phyloP scores from a whole-genome alignment of 2,113 vertebrate species.

The Piprites chloris region DNA sequence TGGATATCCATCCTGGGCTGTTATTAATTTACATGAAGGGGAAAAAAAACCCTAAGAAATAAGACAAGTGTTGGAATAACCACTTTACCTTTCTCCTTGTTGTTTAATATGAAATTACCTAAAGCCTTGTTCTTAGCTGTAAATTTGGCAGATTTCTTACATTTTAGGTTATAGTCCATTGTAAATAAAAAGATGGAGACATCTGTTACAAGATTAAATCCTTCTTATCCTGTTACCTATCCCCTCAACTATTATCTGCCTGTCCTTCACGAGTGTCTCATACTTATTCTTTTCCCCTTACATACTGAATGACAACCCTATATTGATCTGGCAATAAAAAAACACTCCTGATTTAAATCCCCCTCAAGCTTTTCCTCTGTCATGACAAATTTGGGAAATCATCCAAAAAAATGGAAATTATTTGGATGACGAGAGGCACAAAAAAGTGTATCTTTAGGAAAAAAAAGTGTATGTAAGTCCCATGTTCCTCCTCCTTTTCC shows the following conservation, averaged over 20 bases:
- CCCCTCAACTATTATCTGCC: not conserved
- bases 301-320: not conserved
- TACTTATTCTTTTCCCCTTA: not conserved
- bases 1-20: not conserved
- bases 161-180: not conserved
- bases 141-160: not conserved
- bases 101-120: not conserved
- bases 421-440: not conserved
- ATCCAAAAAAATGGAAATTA: not conserved
- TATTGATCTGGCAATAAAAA: not conserved
- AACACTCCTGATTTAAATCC: not conserved
- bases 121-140: not conserved
- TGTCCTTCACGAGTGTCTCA: not conserved
- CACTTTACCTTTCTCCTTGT: not conserved
- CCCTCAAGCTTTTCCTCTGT: not conserved
- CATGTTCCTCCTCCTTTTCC: not conserved
- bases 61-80: not conserved
- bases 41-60: not conserved
- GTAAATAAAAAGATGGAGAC: not conserved
- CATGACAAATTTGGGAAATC: conserved; percentile 11
- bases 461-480: not conserved
- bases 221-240: not conserved
- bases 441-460: not conserved
- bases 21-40: not conserved
- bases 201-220: not conserved